A percentile compares a stretch with the other conserved stretches of the same genome.
Conservation (phyloP, 2,113 vertebrate genomes). For the Coreoperca whiteheadi region DNA sequence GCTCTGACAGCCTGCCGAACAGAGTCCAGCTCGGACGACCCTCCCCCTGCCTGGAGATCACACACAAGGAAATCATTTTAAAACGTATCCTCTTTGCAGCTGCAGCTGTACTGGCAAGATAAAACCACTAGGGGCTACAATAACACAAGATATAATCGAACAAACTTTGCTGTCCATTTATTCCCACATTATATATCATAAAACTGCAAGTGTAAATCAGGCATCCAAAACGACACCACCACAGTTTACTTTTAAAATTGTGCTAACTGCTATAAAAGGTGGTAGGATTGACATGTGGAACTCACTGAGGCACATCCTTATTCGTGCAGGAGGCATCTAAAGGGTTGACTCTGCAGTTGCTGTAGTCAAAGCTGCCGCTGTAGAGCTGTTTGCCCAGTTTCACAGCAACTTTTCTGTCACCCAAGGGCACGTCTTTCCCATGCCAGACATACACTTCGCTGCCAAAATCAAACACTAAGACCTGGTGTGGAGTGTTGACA, state of each 20-base stretch:
- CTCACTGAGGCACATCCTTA: conserved; percentile 79
- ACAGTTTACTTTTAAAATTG: neutral
- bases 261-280: neutral
- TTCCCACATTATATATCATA: neutral
- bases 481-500: conserved; percentile 65
- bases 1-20: conserved; percentile 86
- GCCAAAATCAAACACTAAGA: conserved; percentile 88
- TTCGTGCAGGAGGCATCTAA: conserved; percentile 79
- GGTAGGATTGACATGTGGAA: neutral
- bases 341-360: conserved; percentile 84
- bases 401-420: conserved; percentile 85
- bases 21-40: conserved; percentile 85
- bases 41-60: conserved; percentile 78
- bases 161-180: neutral
- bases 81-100: neutral
- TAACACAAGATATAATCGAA: conserved; percentile 15
- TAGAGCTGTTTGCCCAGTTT: conserved; percentile 87
- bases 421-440: conserved; percentile 85
- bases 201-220: neutral
- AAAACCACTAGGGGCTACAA: conserved; percentile 56
- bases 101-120: conserved; percentile 21
- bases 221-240: neutral
- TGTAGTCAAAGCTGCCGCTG: conserved; percentile 84
- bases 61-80: conserved; percentile 13
- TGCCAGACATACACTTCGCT: conserved; percentile 87